These are phyloP conservation scores for Phrynocephalus guinanensis DNA, from an alignment of 2,797 vertebrate genomes.

Conservation along the genomic window DNA sequence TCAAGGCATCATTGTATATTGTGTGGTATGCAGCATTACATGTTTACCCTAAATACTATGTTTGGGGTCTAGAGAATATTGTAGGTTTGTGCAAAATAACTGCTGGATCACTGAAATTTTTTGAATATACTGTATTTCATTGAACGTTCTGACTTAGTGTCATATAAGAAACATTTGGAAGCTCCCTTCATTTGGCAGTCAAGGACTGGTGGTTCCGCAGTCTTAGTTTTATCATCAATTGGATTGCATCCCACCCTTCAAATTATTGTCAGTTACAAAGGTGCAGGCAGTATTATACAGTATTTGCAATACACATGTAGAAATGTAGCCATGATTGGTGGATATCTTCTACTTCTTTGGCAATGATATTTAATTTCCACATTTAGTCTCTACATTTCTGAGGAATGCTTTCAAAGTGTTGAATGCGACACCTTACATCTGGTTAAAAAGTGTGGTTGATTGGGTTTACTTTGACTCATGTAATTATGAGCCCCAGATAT, in stretches of 20 bases:
- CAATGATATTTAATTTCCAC: not conserved
- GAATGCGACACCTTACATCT: not conserved
- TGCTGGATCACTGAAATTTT: not conserved
- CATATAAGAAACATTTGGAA: not conserved
- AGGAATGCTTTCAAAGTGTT: not conserved
- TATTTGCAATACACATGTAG: not conserved
- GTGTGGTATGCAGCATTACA: not conserved
- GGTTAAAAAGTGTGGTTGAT: not conserved
- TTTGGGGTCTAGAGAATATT: not conserved
- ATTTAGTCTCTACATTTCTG: not conserved
- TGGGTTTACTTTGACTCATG: not conserved
- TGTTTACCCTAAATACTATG: not conserved
- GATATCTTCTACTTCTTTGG: not conserved
- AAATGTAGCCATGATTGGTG: not conserved
- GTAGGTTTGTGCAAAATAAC: not conserved
- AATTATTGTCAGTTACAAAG: not conserved
- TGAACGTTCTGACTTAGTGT: not conserved
- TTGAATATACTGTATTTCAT: not conserved
- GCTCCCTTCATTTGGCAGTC: not conserved
- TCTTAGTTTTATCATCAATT: not conserved
- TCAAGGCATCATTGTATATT: no score
- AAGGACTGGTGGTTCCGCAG: not conserved
- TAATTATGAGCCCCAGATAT: not conserved
- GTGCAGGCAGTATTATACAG: not conserved
- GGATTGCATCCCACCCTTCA: not conserved